These are phyloP conservation scores for Pediacus dermestoides DNA, from an alignment of 2,888 invertebrate genomes.

Conservation along the genomic window DNA sequence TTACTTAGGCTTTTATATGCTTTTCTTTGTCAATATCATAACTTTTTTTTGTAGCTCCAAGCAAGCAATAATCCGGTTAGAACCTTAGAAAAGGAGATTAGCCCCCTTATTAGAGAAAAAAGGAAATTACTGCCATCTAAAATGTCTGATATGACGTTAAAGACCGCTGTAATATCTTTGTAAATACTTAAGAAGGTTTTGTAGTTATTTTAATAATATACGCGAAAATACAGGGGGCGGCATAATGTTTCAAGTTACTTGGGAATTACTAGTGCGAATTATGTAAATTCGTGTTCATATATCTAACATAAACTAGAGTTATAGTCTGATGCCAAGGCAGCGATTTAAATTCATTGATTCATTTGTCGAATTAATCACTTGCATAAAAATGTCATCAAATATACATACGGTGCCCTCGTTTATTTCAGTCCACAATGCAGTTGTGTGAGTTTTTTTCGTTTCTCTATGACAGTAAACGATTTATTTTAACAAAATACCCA, in stretches of 20 bases:
- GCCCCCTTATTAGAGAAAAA: slow-evolving; percentile 25
- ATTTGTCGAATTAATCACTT: slow-evolving; percentile 5
- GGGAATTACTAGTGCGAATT: too few relatives aligned
- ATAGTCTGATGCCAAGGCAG: too few relatives aligned
- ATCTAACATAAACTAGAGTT: too few relatives aligned
- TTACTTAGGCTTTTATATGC: slow-evolving; percentile 36
- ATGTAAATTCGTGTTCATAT: too few relatives aligned
- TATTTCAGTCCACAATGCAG: slow-evolving; percentile 2
- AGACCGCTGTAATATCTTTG: not conserved
- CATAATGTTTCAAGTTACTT: too few relatives aligned
- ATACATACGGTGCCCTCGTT: slow-evolving; percentile 4
- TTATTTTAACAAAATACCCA: slow-evolving; percentile 1
- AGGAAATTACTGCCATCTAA: slow-evolving; percentile 13
- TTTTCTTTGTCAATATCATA: slow-evolving; percentile 30
- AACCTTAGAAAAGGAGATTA: slow-evolving; percentile 23
- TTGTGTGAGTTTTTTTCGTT: too few relatives aligned
- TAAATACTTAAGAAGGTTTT: slow-evolving; percentile 4
- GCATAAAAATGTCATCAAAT: slow-evolving; percentile 6
- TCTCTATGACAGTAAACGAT: slow-evolving; percentile 2
- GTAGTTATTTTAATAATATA: too few relatives aligned
- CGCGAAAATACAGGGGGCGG: too few relatives aligned
- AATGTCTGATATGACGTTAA: slow-evolving; percentile 10
- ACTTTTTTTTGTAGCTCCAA: slow-evolving; percentile 18
- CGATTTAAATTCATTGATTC: too few relatives aligned
- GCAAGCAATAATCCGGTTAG: slow-evolving; percentile 28